Percentiles rank a stretch among this genome's conserved stretches.
Evolutionary conservation across 1,140 invertebrate species (phyloP).

Genomic region (Ips nitidus): DNA sequence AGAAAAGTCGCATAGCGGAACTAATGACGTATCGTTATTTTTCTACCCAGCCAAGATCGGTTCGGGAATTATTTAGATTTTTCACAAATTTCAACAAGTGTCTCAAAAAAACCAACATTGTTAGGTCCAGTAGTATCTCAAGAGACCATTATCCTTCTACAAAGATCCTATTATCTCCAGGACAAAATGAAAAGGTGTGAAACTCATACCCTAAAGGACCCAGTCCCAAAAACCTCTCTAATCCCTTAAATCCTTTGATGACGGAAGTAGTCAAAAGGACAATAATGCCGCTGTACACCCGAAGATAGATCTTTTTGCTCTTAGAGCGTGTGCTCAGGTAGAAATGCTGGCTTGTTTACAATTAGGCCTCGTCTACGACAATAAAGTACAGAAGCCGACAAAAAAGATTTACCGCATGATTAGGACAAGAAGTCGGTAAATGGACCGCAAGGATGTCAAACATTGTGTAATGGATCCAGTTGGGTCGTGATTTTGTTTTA

Average conservation of each 20-base stretch:
- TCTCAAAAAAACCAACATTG: not conserved
- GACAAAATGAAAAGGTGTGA: conserved; percentile 28
- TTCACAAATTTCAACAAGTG: no score
- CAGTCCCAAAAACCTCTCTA: conserved; percentile 9
- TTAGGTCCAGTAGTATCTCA: not conserved
- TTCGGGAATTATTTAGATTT: no score
- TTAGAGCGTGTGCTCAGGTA: conserved; percentile 3
- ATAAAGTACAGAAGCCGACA: conserved; percentile 24
- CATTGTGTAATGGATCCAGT: conserved; percentile 27
- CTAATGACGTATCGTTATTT: conserved; percentile 26
- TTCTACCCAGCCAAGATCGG: not conserved
- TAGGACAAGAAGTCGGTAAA: conserved; percentile 22
- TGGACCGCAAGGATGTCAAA: conserved; percentile 30
- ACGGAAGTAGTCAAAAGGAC: conserved; percentile 16
- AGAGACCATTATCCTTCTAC: conserved; percentile 28
- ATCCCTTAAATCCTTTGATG: conserved; percentile 23
- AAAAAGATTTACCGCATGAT: conserved; percentile 33
- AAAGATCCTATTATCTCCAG: conserved; percentile 20
- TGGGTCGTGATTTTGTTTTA: not conserved
- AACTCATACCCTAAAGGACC: conserved; percentile 23
- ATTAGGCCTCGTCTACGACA: not conserved
- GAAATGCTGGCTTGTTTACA: not conserved
- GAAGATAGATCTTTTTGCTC: not conserved
- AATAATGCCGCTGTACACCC: not conserved
- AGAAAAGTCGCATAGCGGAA: conserved; percentile 32